Evolutionary conservation across 2,888 invertebrate genomes (phyloP).

Genomic region (Papilio elwesi): DNA sequence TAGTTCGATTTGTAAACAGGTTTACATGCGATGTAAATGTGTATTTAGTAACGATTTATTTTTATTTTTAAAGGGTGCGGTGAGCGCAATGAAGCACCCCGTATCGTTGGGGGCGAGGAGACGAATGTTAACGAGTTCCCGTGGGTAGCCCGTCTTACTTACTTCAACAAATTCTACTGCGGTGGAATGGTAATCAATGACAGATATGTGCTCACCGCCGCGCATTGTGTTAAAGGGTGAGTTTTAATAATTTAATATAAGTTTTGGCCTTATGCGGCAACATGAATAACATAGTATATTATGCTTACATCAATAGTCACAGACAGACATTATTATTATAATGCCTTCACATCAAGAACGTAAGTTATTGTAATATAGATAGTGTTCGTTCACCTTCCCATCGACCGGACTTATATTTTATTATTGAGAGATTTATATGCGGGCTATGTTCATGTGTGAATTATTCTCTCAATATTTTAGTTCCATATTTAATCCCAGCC

Average conservation of each 20-base stretch:
- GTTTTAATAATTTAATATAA: conserved; percentile 28
- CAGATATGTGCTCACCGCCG: conserved; percentile 93
- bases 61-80: conserved; percentile 87
- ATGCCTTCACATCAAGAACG: too few species aligned
- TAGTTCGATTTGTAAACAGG: too few species aligned
- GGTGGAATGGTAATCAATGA: conserved; percentile 94
- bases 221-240: conserved; percentile 95
- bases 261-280: background rate
- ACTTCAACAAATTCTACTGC: conserved; percentile 94
- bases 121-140: conserved; percentile 93
- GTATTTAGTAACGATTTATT: too few species aligned
- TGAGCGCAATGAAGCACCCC: conserved; percentile 90
- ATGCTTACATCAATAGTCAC: background rate
- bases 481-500: too few species aligned
- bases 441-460: too few species aligned
- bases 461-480: too few species aligned
- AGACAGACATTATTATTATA: background rate
- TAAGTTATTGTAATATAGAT: too few species aligned
- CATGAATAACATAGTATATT: background rate
- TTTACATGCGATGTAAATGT: too few species aligned
- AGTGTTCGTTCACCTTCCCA: too few species aligned
- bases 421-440: too few species aligned
- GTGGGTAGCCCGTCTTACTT: conserved; percentile 94
- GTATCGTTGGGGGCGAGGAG: conserved; percentile 92
- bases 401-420: too few species aligned